These are phyloP conservation scores for Lacerta agilis DNA, from an alignment of 2,797 vertebrate genomes.

Conservation along the genomic window DNA sequence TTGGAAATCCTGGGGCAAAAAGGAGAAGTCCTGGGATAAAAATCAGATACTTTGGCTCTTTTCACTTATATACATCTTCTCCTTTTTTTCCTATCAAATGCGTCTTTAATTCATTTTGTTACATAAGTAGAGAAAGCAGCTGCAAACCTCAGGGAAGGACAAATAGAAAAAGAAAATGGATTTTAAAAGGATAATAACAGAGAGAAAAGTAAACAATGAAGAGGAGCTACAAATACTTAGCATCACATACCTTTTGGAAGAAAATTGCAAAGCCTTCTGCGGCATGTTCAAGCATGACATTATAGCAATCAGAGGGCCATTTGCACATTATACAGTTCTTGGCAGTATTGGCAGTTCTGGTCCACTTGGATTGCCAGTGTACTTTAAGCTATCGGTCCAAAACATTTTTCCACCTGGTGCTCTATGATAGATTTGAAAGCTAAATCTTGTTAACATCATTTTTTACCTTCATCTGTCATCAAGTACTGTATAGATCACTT, in stretches of 20 bases:
- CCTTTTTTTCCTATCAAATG: no score
- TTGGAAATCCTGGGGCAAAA: neutral
- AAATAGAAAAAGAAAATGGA: no score
- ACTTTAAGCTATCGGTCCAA: neutral
- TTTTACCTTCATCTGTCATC: neutral
- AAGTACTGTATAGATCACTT: neutral
- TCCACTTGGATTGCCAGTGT: neutral
- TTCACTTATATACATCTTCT: neutral
- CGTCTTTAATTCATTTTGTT: no score
- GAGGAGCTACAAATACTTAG: no score
- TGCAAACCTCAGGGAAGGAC: no score
- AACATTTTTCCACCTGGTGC: neutral
- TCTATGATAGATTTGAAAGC: neutral
- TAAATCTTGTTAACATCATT: neutral
- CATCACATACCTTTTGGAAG: no score
- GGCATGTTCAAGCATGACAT: neutral
- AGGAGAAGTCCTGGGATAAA: conserved; percentile 12
- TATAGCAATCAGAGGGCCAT: neutral
- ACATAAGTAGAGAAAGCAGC: no score
- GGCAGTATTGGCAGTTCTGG: neutral
- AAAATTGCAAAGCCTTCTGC: no score
- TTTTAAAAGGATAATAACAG: no score
- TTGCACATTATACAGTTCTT: neutral
- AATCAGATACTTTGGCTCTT: conserved; percentile 23
- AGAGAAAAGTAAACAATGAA: no score